These are phyloP conservation scores for Drosophila kanapiae DNA, from an alignment of 1,140 invertebrate species.

Conservation along the genomic window DNA sequence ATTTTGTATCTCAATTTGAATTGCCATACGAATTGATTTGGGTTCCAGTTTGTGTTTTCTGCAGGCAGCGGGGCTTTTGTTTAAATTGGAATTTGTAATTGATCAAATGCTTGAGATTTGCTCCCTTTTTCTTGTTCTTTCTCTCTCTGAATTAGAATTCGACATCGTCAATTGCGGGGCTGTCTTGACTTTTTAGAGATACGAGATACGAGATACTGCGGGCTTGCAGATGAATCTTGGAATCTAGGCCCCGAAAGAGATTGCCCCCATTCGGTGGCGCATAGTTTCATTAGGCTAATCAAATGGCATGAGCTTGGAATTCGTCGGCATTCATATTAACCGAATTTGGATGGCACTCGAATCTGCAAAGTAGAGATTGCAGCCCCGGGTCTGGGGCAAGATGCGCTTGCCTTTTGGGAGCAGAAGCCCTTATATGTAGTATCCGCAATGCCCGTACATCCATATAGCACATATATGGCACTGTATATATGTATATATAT, in stretches of 20 bases:
- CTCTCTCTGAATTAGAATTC: constrained; percentile 57
- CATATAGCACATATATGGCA: constrained; percentile 21
- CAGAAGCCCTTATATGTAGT: constrained; percentile 51
- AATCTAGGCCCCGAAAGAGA: not conserved
- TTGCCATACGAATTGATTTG: constrained; percentile 68
- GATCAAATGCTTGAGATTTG: constrained; percentile 82
- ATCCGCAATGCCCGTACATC: constrained; percentile 52
- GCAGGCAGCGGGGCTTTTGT: constrained; percentile 36
- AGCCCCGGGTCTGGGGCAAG: constrained; percentile 50
- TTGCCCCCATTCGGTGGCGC: constrained; percentile 47
- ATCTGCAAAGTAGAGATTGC: constrained; percentile 31
- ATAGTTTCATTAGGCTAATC: constrained; percentile 83
- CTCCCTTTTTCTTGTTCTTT: constrained; percentile 32
- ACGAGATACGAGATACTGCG: too few relatives aligned
- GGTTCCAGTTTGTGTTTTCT: constrained; percentile 46
- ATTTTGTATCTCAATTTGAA: constrained; percentile 71
- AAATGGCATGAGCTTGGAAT: constrained; percentile 53
- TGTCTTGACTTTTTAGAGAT: constrained; percentile 1
- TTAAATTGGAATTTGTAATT: constrained; percentile 83
- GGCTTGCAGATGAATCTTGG: too few relatives aligned
- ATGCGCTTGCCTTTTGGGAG: constrained; percentile 66
- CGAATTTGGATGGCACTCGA: constrained; percentile 69
- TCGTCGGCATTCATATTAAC: constrained; percentile 64
- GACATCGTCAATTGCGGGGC: constrained; percentile 69
- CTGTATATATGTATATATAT: not conserved